Base-by-base conservation (phyloP, 2,797 vertebrate species). In the Eleutherodactylus coqui region DNA sequence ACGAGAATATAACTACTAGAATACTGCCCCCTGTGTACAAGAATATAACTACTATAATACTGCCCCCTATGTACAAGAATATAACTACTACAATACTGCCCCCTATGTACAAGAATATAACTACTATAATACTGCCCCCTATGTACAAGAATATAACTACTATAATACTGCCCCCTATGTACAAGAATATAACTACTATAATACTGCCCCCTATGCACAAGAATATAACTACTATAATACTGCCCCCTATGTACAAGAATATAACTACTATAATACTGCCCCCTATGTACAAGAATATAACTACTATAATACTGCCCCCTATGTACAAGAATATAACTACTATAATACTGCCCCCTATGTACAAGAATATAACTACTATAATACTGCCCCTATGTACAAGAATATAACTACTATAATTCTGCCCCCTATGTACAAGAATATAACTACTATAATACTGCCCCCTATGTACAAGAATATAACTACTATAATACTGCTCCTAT, bases 161-260 rank as follows among this genome's bases (percentile, higher is more conserved):
- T 53, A 53, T 53, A 53, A 53, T 53, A 53, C 51, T 53, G 51
- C 53, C 11, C 24, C 24, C n/a, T 58, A 58, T n/a, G 24, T n/a
- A 27, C 58, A 60, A 60, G 55, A 58, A 58, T 58, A n/a, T 58
- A 58, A 58, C 55, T 58, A 58, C 55, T 58, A 58, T 58, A 58
- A 58, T 58, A 58, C 55, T 58, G 53, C 21, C 9, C n/a, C 53
- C 53, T 58, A 58, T 58, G 24, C 27, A 58, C 53, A 58, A 58
- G 55, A 58, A 58, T 58, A 58, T 58, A 58, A 58, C 55, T 58
- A 58, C 9, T 58, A 58, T 58, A 58, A 58, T 58, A 58, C 55
- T 58, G 24, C 27, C 11, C 55, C 55, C n/a, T 58, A 58, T 58
- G 24, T 58, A 58, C n/a, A 58, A 58, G 55, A 58, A 58, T 58